A percentile compares a stretch with the other conserved stretches of the same genome.
Evolutionary conservation across 2,888 invertebrate genomes (phyloP).

Genomic region (Pemphredon lugubris): DNA sequence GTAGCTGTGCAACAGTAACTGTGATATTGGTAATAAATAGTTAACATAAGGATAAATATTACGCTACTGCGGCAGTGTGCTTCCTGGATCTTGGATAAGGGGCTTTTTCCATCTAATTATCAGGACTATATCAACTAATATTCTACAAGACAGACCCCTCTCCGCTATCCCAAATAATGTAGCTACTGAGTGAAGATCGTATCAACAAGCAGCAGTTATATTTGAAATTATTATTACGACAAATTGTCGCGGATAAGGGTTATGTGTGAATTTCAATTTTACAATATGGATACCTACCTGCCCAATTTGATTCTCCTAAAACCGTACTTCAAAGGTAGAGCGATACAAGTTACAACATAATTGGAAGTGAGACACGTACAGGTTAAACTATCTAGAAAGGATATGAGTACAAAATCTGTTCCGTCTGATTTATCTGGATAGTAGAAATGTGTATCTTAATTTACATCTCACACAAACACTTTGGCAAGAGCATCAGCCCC

Average conservation of each 20-base stretch:
- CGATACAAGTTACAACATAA: slow-evolving; percentile 72
- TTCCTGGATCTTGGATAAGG: slow-evolving; percentile 76
- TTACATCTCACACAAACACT: slow-evolving; percentile 91
- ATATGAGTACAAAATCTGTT: slow-evolving; percentile 79
- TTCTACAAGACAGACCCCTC: slow-evolving; percentile 65
- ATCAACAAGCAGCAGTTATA: slow-evolving; percentile 73
- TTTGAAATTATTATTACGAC: slow-evolving; percentile 61
- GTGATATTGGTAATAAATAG: slow-evolving; percentile 78
- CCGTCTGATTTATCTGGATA: slow-evolving; percentile 56
- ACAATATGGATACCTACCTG: slow-evolving; percentile 75
- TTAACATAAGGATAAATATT: slow-evolving; percentile 79
- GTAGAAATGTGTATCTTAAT: slow-evolving; percentile 66
- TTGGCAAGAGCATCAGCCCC: slow-evolving; percentile 99
- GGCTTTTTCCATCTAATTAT: slow-evolving; percentile 65
- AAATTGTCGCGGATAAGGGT: slow-evolving; percentile 66
- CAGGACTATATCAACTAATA: slow-evolving; percentile 68
- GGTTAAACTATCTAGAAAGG: slow-evolving; percentile 79
- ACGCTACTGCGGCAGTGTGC: slow-evolving; percentile 79
- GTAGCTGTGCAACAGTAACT: slow-evolving; percentile 78
- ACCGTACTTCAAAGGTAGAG: slow-evolving; percentile 70
- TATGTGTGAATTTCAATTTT: slow-evolving; percentile 64
- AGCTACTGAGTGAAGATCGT: slow-evolving; percentile 70
- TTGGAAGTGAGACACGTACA: slow-evolving; percentile 78
- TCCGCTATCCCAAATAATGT: slow-evolving; percentile 65
- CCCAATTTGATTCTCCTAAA: slow-evolving; percentile 74